phyloP scores from a whole-genome alignment of 2,888 invertebrate genomes.

The Eristalis intricaria region DNA sequence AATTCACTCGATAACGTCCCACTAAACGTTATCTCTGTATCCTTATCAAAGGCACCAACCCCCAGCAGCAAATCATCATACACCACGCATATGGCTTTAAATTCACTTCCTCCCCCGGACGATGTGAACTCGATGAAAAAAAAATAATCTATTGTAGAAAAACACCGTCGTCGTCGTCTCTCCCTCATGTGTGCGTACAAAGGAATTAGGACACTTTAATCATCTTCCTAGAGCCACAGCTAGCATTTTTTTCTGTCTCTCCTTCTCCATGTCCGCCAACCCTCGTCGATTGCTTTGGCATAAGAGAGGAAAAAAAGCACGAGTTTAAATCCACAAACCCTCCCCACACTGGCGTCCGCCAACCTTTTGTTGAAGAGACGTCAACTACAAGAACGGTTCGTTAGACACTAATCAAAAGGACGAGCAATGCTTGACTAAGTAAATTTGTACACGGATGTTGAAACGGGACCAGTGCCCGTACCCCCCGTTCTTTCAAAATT shows the following conservation, averaged over 20 bases:
- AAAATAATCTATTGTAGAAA: background rate
- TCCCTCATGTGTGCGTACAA: constrained; percentile 20
- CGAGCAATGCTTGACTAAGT: constrained; percentile 62
- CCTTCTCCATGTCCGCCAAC: background rate
- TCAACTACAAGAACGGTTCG: constrained; percentile 67
- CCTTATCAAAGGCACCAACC: constrained; percentile 30
- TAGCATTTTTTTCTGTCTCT: constrained; percentile 17
- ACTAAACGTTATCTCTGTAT: constrained; percentile 49
- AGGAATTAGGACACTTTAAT: constrained; percentile 59
- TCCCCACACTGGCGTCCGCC: background rate
- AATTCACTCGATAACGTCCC: constrained; percentile 39
- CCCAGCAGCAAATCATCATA: background rate
- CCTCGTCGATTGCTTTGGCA: background rate
- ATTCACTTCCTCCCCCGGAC: constrained; percentile 9
- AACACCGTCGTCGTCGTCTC: background rate
- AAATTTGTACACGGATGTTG: constrained; percentile 53
- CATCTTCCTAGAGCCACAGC: constrained; percentile 36
- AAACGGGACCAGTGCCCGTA: background rate
- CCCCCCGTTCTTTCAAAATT: constrained; percentile 40
- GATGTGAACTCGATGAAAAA: background rate
- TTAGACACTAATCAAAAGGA: constrained; percentile 71
- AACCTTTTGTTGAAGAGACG: constrained; percentile 61
- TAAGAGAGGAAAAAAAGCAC: constrained; percentile 1
- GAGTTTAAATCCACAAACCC: constrained; percentile 56
- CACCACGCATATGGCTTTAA: constrained; percentile 34